phyloP scores from a whole-genome alignment of 2,797 vertebrate species.

The Tenualosa thibaudeaui region DNA sequence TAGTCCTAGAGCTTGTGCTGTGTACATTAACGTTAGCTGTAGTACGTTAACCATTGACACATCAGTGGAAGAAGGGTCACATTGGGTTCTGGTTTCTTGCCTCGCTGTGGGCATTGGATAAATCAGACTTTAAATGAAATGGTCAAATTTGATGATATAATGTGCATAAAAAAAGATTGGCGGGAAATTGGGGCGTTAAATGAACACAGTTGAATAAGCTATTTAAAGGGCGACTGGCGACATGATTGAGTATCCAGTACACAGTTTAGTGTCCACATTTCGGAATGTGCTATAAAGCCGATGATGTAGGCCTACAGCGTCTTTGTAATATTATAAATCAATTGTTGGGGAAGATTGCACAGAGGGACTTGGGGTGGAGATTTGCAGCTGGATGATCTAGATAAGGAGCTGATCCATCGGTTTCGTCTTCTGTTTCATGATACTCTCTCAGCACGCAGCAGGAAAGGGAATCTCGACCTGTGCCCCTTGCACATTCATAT shows the following conservation, averaged over 20 bases:
- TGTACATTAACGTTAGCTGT: no score
- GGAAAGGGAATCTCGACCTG: conserved; percentile 51
- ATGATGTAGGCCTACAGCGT: no score
- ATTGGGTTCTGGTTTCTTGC: not conserved
- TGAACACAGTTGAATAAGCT: not conserved
- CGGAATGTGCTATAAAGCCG: no score
- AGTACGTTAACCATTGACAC: not conserved
- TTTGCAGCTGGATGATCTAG: not conserved
- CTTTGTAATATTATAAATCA: not conserved
- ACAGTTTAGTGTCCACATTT: not conserved
- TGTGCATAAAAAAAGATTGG: not conserved
- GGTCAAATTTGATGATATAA: not conserved
- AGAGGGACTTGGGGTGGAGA: not conserved
- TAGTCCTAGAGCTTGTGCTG: not conserved
- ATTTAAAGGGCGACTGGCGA: not conserved
- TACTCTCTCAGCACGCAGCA: conserved; percentile 17
- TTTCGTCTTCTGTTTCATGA: conserved; percentile 5
- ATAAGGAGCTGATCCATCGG: not conserved
- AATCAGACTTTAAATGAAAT: not conserved
- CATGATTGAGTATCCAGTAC: no score
- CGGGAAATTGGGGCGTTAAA: not conserved
- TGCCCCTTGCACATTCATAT: conserved; percentile 48
- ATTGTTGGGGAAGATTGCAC: not conserved
- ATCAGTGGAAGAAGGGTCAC: not conserved
- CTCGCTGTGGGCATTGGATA: not conserved